These are phyloP conservation scores for Drosophila kohkoa DNA, from an alignment of 1,140 invertebrate genomes.

Conservation along the genomic window DNA sequence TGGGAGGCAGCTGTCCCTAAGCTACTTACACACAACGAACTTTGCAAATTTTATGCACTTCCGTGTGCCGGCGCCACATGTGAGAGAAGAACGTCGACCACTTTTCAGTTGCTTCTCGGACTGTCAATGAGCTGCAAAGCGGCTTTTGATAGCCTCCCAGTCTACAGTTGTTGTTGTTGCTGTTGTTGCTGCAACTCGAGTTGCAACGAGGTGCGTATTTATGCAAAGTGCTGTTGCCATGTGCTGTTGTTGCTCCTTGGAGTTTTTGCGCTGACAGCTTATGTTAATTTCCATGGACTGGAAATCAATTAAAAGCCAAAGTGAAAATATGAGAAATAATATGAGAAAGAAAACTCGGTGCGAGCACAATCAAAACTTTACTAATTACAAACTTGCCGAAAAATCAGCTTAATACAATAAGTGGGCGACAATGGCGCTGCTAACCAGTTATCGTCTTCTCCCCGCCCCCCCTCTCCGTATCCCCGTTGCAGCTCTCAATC, in stretches of 20 bases:
- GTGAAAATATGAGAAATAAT: slow-evolving; percentile 24
- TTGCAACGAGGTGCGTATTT: slow-evolving; percentile 42
- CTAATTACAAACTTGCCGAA: slow-evolving; percentile 82
- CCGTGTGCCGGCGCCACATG: slow-evolving; percentile 52
- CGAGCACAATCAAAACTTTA: slow-evolving; percentile 79
- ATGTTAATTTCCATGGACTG: slow-evolving; percentile 69
- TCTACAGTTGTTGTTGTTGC: too few relatives aligned
- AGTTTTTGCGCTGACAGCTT: slow-evolving; percentile 35
- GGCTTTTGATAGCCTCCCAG: slow-evolving; percentile 58
- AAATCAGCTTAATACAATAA: slow-evolving; percentile 81
- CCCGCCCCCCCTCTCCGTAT: not conserved
- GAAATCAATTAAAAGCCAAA: slow-evolving; percentile 67
- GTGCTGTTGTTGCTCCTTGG: slow-evolving; percentile 20
- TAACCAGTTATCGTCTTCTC: not conserved
- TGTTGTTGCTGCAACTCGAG: not conserved
- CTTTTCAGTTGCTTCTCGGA: slow-evolving; percentile 1
- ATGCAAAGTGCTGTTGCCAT: slow-evolving; percentile 71
- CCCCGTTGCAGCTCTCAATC: not conserved
- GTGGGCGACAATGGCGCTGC: slow-evolving; percentile 54
- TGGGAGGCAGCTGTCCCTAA: slow-evolving; percentile 37
- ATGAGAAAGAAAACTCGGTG: slow-evolving; percentile 47
- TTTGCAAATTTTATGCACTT: slow-evolving; percentile 71
- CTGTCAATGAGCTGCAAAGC: slow-evolving; percentile 73
- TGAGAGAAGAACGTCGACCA: slow-evolving; percentile 3
- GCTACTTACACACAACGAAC: slow-evolving; percentile 58